These are phyloP conservation scores for Silvanus unidentatus DNA, from an alignment of 2,888 invertebrate species.

Conservation along the genomic window DNA sequence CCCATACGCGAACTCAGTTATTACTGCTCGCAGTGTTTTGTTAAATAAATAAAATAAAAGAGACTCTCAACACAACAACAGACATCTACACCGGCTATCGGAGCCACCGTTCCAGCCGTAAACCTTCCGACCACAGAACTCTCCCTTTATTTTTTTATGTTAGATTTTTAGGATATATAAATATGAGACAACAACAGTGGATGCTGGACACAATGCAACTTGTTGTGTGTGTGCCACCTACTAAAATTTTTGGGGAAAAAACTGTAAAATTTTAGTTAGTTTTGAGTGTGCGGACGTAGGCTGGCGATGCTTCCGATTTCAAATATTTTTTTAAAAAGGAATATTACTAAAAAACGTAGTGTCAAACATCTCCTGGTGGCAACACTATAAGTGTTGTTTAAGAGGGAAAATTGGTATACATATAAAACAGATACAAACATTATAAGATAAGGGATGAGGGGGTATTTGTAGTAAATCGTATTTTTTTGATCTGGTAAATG, in stretches of 20 bases:
- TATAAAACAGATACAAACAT: conserved; percentile 16
- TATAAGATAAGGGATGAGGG: not conserved
- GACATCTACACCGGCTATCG: conserved; percentile 11
- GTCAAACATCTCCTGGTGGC: conserved; percentile 38
- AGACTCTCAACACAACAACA: conserved; percentile 14
- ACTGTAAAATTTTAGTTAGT: conserved; percentile 2
- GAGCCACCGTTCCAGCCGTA: conserved; percentile 2
- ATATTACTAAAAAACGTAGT: no score
- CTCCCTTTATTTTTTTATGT: conserved; percentile 1
- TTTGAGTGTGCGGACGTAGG: conserved; percentile 27
- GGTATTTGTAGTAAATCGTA: not conserved
- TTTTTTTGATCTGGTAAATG: not conserved
- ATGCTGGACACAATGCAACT: no score
- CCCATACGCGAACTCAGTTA: conserved; percentile 33
- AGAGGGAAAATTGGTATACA: conserved; percentile 17
- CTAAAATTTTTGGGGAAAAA: no score
- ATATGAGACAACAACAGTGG: not conserved
- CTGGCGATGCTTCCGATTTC: conserved; percentile 11
- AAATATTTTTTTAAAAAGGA: no score
- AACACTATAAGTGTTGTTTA: conserved; percentile 31
- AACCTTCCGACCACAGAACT: not conserved
- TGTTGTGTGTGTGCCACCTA: no score
- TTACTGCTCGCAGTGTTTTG: conserved; percentile 32
- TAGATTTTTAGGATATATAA: not conserved
- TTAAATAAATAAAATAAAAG: no score